phyloP scores from a whole-genome alignment of 2,888 invertebrate genomes.

The Hipparchia semele region DNA sequence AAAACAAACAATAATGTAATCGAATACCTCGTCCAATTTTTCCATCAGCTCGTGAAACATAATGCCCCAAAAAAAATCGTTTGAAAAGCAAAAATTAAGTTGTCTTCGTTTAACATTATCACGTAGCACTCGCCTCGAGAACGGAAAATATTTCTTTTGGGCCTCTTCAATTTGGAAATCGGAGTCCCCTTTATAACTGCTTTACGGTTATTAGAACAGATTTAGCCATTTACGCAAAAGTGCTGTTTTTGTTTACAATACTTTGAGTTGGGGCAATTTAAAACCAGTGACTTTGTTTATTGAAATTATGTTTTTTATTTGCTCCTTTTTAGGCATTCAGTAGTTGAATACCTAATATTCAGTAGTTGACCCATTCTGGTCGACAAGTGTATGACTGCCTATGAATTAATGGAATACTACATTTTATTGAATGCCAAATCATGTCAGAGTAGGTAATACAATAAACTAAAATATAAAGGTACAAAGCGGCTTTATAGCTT shows the following conservation, averaged over 20 bases:
- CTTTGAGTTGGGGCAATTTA: not conserved
- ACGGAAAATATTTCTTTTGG: conserved; percentile 23
- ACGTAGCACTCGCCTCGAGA: conserved; percentile 36
- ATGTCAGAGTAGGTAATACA: too few relatives aligned
- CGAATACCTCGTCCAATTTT: too few relatives aligned
- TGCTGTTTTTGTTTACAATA: conserved; percentile 20
- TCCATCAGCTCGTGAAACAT: conserved; percentile 3
- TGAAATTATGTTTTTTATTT: not conserved
- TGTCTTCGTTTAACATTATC: conserved; percentile 40
- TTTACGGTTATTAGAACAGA: conserved; percentile 28
- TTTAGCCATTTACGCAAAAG: conserved; percentile 16
- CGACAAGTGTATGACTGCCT: too few relatives aligned
- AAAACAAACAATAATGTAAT: too few relatives aligned
- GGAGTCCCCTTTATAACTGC: conserved; percentile 21
- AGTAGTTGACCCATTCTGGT: too few relatives aligned
- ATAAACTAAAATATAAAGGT: too few relatives aligned
- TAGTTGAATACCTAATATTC: too few relatives aligned
- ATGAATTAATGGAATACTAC: too few relatives aligned
- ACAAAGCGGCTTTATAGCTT: too few relatives aligned
- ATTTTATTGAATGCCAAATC: too few relatives aligned
- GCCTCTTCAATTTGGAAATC: conserved; percentile 29
- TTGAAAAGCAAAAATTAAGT: conserved; percentile 44
- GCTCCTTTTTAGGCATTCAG: not conserved
- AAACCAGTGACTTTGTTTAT: not conserved
- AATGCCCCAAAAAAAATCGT: conserved; percentile 40